Conservation (phyloP, 2,888 invertebrate species). For the Hymenopus coronatus region DNA sequence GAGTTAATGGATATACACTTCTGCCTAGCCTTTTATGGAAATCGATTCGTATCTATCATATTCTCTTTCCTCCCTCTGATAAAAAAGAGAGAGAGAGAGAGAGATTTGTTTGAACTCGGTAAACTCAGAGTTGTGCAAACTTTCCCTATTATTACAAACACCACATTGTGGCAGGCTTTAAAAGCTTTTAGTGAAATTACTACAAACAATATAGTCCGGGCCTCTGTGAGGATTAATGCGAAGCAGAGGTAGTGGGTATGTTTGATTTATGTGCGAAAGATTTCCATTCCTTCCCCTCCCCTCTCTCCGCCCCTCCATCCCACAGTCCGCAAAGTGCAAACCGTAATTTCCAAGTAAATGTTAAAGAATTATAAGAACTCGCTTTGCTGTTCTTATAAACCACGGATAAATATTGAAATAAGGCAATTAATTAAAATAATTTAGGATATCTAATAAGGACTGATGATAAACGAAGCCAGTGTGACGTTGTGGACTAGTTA, state of each 20-base stretch:
- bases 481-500: too few relatives aligned
- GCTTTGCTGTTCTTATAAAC: not conserved
- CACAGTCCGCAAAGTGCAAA: not conserved
- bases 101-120: conserved; percentile 1
- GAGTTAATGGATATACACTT: not conserved
- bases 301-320: too few relatives aligned
- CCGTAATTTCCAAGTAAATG: not conserved
- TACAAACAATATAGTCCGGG: not conserved
- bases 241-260: not conserved
- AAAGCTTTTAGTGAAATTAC: conserved; percentile 18
- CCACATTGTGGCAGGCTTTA: not conserved
- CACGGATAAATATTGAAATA: not conserved
- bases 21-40: not conserved
- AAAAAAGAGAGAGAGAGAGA: not conserved
- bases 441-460: too few relatives aligned
- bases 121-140: not conserved
- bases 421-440: not conserved
- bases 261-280: not conserved
- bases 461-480: too few relatives aligned
- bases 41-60: not conserved
- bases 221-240: too few relatives aligned
- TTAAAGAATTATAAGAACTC: not conserved
- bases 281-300: not conserved
- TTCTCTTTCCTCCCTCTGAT: not conserved
- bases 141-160: conserved; percentile 6